Evolutionary conservation across 2,797 vertebrate genomes (phyloP).

Genomic region (Falco rusticolus): DNA sequence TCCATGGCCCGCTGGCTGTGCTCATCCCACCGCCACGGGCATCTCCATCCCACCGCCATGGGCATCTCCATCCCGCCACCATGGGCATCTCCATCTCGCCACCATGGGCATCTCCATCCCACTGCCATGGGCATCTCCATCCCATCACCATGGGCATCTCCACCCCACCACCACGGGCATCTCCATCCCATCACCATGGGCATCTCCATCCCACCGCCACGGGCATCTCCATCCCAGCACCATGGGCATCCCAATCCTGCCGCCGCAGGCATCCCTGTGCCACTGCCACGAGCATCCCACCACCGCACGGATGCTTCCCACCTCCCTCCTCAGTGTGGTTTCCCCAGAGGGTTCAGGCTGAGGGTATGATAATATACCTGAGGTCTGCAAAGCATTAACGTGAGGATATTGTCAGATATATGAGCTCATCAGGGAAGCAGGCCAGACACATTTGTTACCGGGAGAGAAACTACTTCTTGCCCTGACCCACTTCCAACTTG

Average conservation of each 20-base stretch:
- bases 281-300: background rate
- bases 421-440: constrained; percentile 74
- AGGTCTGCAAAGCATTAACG: constrained; percentile 76
- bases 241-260: background rate
- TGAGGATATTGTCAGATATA: constrained; percentile 74
- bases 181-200: rapidly evolving
- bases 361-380: constrained; percentile 74
- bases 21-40: rapidly evolving
- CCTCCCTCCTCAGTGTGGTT: constrained; percentile 52
- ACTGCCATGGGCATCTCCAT: background rate
- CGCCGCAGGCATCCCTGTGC: background rate
- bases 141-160: background rate
- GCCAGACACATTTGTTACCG: constrained; percentile 70
- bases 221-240: background rate
- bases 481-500: constrained; percentile 22
- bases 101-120: too few species aligned
- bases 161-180: rapidly evolving
- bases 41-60: background rate
- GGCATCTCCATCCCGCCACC: too few species aligned
- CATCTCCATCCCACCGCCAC: background rate
- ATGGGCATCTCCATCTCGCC: rapidly evolving
- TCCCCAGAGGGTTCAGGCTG: constrained; percentile 73
- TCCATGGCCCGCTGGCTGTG: rapidly evolving
- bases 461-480: constrained; percentile 51
- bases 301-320: background rate